Percentiles rank a stretch among this genome's conserved stretches.
phyloP scores from a whole-genome alignment of 2,113 vertebrate species.

The Cyanocitta stelleri region DNA sequence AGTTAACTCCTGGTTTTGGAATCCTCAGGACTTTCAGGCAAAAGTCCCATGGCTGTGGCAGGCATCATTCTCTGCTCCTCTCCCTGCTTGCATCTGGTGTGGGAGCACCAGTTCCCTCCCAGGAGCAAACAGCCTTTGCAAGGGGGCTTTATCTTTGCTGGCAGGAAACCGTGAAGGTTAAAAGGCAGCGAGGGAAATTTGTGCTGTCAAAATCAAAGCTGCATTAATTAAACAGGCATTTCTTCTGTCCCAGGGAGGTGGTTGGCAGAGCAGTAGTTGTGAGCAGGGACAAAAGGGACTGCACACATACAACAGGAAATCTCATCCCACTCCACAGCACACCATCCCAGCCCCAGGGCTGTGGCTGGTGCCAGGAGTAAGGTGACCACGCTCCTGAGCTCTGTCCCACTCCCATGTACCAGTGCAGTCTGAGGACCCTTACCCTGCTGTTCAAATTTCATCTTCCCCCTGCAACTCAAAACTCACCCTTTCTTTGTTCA shows the following conservation, averaged over 20 bases:
- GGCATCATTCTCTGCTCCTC: not conserved
- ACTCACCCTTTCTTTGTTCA: not conserved
- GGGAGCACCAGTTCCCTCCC: not conserved
- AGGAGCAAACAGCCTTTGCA: not conserved
- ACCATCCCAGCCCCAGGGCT: not conserved
- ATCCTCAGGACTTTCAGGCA: not conserved
- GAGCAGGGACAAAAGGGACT: not conserved
- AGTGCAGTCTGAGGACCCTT: not conserved
- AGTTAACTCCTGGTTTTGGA: not conserved
- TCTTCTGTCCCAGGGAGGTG: not conserved
- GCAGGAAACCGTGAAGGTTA: not conserved
- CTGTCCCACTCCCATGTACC: accelerated
- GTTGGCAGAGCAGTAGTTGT: not conserved
- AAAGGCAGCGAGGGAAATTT: not conserved
- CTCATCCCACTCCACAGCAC: not conserved
- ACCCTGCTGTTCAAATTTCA: not conserved
- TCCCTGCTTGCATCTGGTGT: not conserved
- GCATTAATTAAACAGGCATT: not conserved
- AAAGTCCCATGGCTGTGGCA: not conserved
- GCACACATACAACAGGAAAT: accelerated
- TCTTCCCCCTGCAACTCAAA: not conserved
- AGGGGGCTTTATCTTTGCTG: not conserved
- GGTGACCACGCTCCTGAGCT: not conserved
- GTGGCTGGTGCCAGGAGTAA: not conserved
- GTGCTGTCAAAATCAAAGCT: not conserved